A percentile compares a stretch with the other conserved stretches of the same genome.
These are phyloP conservation scores for Psittacula cyanocephala DNA, from an alignment of 2,113 vertebrate species.

Conservation along the genomic window DNA sequence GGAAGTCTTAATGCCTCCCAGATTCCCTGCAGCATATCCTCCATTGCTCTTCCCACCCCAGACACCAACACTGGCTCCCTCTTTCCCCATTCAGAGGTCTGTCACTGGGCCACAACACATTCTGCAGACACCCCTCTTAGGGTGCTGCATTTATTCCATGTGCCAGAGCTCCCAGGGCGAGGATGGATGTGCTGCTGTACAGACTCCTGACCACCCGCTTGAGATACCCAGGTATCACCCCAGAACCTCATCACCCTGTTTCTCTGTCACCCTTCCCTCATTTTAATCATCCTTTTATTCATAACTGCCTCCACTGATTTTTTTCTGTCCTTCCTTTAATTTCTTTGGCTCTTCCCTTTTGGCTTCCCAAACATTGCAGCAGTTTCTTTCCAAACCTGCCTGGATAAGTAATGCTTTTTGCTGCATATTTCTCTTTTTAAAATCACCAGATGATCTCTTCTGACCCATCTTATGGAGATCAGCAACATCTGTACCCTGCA, in stretches of 20 bases:
- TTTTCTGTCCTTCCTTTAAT: neutral
- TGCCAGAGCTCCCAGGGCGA: neutral
- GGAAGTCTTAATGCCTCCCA: neutral
- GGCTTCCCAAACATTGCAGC: neutral
- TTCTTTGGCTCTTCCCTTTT: conserved; percentile 13
- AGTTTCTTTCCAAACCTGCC: conserved; percentile 1
- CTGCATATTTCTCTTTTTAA: neutral
- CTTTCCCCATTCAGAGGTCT: neutral
- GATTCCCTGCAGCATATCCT: neutral
- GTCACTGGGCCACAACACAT: neutral
- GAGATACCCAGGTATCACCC: neutral
- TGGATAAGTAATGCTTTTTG: neutral
- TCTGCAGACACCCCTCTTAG: rapidly evolving
- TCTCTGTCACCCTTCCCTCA: neutral
- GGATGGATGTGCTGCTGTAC: neutral
- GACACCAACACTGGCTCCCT: neutral
- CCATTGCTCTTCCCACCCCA: neutral
- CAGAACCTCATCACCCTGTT: neutral
- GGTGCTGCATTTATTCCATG: neutral
- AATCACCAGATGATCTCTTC: neutral
- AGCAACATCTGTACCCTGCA: conserved; percentile 48
- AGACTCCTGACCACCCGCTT: neutral
- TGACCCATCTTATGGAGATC: conserved; percentile 61
- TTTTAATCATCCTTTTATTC: neutral
- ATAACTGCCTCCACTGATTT: neutral